phyloP scores from a whole-genome alignment of 2,888 invertebrate species.

The Eudasyphora cyanicolor region DNA sequence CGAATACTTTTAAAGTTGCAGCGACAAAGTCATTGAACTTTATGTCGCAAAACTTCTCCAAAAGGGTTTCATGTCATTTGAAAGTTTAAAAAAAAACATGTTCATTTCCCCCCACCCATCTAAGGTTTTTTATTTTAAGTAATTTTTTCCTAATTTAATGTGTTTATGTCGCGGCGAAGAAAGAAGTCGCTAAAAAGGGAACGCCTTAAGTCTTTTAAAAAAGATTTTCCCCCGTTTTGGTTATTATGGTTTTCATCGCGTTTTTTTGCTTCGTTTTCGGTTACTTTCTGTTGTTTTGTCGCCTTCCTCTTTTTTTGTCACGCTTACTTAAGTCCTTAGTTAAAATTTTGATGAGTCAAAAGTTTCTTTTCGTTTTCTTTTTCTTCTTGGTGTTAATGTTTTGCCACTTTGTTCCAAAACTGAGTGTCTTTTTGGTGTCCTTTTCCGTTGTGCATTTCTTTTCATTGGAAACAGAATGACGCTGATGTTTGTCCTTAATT shows the following conservation, averaged over 20 bases:
- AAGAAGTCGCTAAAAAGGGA: conserved; percentile 10
- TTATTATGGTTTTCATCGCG: not conserved
- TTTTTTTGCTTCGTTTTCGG: not conserved
- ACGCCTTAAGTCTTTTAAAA: conserved; percentile 47
- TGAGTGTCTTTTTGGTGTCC: not conserved
- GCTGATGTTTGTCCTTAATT: conserved; percentile 69
- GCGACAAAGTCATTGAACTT: too few relatives aligned
- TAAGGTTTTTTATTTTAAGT: not conserved
- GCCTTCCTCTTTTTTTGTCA: conserved; percentile 31
- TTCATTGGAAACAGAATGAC: not conserved
- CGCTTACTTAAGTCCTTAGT: conserved; percentile 51
- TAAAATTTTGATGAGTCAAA: conserved; percentile 60
- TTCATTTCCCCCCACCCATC: not conserved
- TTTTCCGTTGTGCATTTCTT: not conserved
- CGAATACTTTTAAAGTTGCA: too few relatives aligned
- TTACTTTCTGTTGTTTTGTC: conserved; percentile 15
- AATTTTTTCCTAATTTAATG: conserved; percentile 14
- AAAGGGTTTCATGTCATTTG: too few relatives aligned
- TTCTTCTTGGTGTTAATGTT: too few relatives aligned
- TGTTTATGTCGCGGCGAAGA: conserved; percentile 20
- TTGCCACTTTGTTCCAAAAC: conserved; percentile 33
- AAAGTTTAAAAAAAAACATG: too few relatives aligned
- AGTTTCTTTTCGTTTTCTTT: too few relatives aligned
- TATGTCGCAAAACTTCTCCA: too few relatives aligned
- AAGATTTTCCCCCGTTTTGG: not conserved